phyloP scores from a whole-genome alignment of 2,888 invertebrate species.

The Synergus laeviventris region DNA sequence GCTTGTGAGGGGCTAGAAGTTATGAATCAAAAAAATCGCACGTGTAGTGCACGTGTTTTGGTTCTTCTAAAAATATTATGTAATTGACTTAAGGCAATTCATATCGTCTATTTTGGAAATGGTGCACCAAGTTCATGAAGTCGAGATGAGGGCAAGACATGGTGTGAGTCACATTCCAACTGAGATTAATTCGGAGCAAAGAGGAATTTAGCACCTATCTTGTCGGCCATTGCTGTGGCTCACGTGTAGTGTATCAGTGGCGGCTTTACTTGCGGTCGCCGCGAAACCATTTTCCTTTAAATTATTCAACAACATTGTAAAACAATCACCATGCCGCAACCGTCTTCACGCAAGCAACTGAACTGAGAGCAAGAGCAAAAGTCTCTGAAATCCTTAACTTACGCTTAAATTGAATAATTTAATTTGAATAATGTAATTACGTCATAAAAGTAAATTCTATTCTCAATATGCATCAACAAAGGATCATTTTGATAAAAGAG shows the following conservation, averaged over 20 bases:
- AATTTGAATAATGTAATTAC: not conserved
- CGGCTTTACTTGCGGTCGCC: constrained; percentile 43
- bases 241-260: constrained; percentile 44
- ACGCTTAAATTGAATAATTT: constrained; percentile 11
- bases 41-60: too few species aligned
- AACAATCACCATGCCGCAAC: constrained; percentile 63
- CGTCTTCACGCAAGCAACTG: constrained; percentile 26
- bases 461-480: not conserved
- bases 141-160: constrained; percentile 49
- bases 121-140: constrained; percentile 20
- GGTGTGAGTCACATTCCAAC: constrained; percentile 71
- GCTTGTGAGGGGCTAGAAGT: too few species aligned
- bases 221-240: constrained; percentile 59
- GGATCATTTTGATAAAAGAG: not conserved
- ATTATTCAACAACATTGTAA: constrained; percentile 74
- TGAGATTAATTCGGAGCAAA: constrained; percentile 74
- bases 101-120: constrained; percentile 4
- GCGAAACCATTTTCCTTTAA: constrained; percentile 69
- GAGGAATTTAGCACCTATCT: constrained; percentile 74
- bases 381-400: constrained; percentile 2
- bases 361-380: constrained; percentile 1
- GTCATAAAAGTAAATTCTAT: not conserved
- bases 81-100: constrained; percentile 15
- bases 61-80: not conserved
- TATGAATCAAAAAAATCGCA: too few species aligned